phyloP scores from a whole-genome alignment of 2,888 invertebrate species.

The Serripes groenlandicus region DNA sequence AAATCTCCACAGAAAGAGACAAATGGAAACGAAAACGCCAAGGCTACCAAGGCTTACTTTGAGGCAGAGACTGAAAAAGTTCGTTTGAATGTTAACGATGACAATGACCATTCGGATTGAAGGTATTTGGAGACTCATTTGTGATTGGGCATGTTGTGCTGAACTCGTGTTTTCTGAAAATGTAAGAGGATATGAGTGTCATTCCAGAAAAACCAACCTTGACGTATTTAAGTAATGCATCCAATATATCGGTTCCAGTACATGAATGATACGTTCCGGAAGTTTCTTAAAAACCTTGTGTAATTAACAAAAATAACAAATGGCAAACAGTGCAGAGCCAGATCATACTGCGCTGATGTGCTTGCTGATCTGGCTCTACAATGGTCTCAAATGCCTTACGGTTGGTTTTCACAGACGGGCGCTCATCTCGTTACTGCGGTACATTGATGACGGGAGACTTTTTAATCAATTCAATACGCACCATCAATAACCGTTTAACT shows the following conservation, averaged over 20 bases:
- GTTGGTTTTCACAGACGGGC: too few relatives aligned
- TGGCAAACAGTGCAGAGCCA: neutral
- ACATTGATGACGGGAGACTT: too few relatives aligned
- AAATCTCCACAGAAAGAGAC: constrained; percentile 80
- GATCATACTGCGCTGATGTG: neutral
- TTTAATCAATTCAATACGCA: too few relatives aligned
- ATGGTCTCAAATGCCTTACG: neutral
- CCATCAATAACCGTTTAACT: too few relatives aligned
- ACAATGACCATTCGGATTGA: constrained; percentile 68
- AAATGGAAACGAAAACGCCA: constrained; percentile 76
- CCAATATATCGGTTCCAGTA: neutral
- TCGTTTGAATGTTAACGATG: constrained; percentile 79
- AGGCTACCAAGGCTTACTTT: constrained; percentile 79
- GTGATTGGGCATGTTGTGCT: constrained; percentile 8
- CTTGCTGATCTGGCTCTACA: neutral
- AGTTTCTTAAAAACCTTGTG: too few relatives aligned
- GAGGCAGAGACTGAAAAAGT: constrained; percentile 83
- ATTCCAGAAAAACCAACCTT: neutral
- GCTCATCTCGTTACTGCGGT: too few relatives aligned
- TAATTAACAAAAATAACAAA: neutral
- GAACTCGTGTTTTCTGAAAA: neutral
- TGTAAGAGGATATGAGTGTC: neutral
- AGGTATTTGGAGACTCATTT: constrained; percentile 69
- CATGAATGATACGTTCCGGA: neutral
- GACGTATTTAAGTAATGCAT: neutral